Evolutionary conservation across 2,797 vertebrate species (phyloP).

Genomic region (Betta splendens): DNA sequence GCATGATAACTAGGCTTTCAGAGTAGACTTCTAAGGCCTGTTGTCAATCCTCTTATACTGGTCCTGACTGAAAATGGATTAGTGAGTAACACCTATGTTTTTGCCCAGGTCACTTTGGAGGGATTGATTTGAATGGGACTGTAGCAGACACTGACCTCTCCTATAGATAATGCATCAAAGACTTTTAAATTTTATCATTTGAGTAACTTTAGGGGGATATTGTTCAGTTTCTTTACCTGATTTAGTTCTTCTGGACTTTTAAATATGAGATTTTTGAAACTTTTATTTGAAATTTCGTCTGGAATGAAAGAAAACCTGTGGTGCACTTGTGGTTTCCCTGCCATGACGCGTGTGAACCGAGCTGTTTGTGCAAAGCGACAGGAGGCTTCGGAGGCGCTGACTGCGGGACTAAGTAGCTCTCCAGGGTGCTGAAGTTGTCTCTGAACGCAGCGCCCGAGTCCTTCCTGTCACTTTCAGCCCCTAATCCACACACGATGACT

Average conservation of each 20-base stretch:
- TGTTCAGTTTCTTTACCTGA: neutral
- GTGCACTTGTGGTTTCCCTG: neutral
- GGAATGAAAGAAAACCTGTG: neutral
- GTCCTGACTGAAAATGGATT: conserved; percentile 82
- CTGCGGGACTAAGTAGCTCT: conserved; percentile 79
- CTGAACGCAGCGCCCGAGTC: conserved; percentile 53
- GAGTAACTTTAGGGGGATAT: neutral
- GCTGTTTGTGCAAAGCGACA: conserved; percentile 53
- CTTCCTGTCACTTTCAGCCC: conserved; percentile 52
- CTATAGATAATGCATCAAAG: conserved; percentile 25
- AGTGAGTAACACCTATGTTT: conserved; percentile 74
- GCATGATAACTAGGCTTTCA: conserved; percentile 58
- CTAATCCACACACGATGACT: conserved; percentile 46
- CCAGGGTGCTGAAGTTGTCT: conserved; percentile 84
- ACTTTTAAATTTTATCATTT: neutral
- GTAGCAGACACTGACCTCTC: conserved; percentile 49
- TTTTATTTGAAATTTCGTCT: neutral
- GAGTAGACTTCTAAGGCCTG: conserved; percentile 63
- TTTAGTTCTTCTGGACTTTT: conserved; percentile 15
- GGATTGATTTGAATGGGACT: conserved; percentile 75
- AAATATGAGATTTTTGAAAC: conserved; percentile 1
- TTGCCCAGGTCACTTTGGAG: conserved; percentile 79
- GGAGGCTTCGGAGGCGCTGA: conserved; percentile 64
- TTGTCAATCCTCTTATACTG: conserved; percentile 84
- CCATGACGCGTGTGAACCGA: conserved; percentile 37